Evolutionary conservation across 2,113 vertebrate species (phyloP).

Genomic region (Crotalus horridus): DNA sequence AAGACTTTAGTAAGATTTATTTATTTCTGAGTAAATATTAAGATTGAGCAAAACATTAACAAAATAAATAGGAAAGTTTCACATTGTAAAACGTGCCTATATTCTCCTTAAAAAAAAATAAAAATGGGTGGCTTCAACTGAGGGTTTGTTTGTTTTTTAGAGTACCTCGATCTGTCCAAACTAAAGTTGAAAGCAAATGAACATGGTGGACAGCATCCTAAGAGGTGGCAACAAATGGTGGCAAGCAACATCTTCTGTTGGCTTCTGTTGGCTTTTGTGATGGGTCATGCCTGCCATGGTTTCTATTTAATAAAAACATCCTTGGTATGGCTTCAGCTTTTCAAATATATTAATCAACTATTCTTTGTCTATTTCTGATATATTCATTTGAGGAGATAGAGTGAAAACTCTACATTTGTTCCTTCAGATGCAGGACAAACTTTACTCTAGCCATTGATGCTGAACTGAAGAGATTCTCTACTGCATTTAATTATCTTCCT

Average conservation of each 20-base stretch:
- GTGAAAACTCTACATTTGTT: background rate
- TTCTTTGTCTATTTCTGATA: background rate
- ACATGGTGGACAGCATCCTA: background rate
- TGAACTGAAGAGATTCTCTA: background rate
- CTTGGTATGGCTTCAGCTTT: background rate
- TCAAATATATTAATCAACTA: background rate
- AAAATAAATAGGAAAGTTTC: background rate
- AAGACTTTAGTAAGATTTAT: background rate
- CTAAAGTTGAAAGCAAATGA: background rate
- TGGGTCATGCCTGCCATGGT: background rate
- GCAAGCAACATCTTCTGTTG: background rate
- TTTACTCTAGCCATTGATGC: background rate
- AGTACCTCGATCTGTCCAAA: background rate
- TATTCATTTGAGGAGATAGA: background rate
- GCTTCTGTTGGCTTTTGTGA: background rate
- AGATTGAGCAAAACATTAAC: background rate
- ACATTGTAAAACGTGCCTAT: background rate
- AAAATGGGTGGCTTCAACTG: background rate
- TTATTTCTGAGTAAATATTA: background rate
- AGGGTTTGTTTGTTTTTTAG: background rate
- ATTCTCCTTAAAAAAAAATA: background rate
- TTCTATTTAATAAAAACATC: background rate
- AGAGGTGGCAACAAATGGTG: background rate
- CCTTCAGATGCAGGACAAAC: background rate
- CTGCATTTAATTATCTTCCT: background rate